Base-by-base conservation (phyloP, 1,140 invertebrate genomes). In the Littorina saxatilis region DNA sequence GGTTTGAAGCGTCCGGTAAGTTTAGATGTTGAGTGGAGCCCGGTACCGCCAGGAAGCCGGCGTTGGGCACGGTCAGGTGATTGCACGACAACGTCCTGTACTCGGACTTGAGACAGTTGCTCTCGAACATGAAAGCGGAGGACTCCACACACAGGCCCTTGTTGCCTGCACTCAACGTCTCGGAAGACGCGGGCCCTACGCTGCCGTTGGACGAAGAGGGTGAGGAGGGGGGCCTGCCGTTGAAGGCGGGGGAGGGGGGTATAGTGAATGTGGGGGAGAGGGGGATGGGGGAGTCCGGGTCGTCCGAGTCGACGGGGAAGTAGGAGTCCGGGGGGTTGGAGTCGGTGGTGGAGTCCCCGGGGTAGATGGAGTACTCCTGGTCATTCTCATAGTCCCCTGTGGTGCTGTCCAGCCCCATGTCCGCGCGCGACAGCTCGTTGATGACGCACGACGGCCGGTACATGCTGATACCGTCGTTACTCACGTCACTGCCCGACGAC, bases 401-500 rank as follows among this genome's bases (percentile, higher is more conserved):
- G 70, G n/a, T 52, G 76, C 76, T 82, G 79, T 84, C 80, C 37
- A 75, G 17, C 3, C 79, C 58, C 40, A 35, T 50, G 43, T 68
- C 78, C 0, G 37, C 83, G 23, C 84, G 76, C 17, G 86, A 87
- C 15, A 85, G 72, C 47, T 87, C 88, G 61, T 86, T 79, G 39
- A 84, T 83, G 23, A 84, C 82, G 72, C 87, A 85, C 4, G 87
- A 84, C 0, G 84, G 86, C 39, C 87, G 86, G 72, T 84, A 89
- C 79, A 87, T 82, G 43, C 88, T 89, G 55, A 84, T 84, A 15
- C 86, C 85, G 81, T 90, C 88, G 78, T 88, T 87, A 35, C 88
- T 88, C 27, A 87, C 82, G 83, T 90, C 87, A 87, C 88, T 90
- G 77, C 88, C 85, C 15, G 87, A 90, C 0, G 88, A 88, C 50